These are phyloP conservation scores for Microdon myrmicae DNA, from an alignment of 2,888 invertebrate genomes.

Conservation along the genomic window DNA sequence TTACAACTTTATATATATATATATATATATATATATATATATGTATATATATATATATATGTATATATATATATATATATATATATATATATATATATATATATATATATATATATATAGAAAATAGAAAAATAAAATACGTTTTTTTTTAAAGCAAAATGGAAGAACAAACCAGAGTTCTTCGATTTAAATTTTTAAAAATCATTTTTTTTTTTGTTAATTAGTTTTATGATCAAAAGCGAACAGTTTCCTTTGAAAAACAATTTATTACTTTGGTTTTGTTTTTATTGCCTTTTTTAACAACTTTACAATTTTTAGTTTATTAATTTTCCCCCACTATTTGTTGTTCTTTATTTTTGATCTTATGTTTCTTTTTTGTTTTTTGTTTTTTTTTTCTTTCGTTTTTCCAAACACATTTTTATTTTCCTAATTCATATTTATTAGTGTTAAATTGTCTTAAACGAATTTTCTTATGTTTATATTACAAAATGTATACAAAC, in stretches of 20 bases:
- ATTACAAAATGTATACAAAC: slow-evolving; percentile 14
- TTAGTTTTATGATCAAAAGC: slow-evolving; percentile 44
- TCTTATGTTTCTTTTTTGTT: slow-evolving; percentile 48
- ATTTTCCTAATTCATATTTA: slow-evolving; percentile 32
- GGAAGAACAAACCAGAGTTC: slow-evolving; percentile 26
- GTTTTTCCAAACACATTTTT: slow-evolving; percentile 10
- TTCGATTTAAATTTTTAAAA: slow-evolving; percentile 9
- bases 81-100: too few species aligned
- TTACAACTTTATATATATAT: too few species aligned
- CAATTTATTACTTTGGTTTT: too few species aligned
- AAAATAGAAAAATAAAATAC: slow-evolving; percentile 5
- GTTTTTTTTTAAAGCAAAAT: slow-evolving; percentile 16
- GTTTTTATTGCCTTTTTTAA: too few species aligned
- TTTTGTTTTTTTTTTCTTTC: slow-evolving; percentile 15
- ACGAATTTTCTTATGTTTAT: slow-evolving; percentile 31
- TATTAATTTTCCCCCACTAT: too few species aligned
- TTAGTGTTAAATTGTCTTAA: slow-evolving; percentile 27
- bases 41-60: too few species aligned
- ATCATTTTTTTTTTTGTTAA: slow-evolving; percentile 49
- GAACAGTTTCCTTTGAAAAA: too few species aligned
- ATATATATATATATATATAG: too few species aligned
- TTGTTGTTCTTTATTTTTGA: slow-evolving; percentile 17
- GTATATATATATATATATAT: too few species aligned
- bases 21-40: too few species aligned
- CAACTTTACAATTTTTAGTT: too few species aligned